Conservation (phyloP, 2,113 vertebrate species). For the Ciconia maguari region DNA sequence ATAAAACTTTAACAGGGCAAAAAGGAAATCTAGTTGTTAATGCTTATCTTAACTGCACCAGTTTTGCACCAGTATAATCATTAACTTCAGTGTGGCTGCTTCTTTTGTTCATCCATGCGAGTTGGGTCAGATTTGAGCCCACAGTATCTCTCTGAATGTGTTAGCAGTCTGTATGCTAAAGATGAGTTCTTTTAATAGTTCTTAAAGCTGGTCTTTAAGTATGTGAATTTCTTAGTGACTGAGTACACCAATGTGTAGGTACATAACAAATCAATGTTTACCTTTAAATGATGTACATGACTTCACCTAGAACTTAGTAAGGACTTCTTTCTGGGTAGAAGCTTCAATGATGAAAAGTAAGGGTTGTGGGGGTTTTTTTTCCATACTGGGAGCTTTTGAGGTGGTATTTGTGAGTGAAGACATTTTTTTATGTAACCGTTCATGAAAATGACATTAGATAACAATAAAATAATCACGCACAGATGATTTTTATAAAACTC, state of each 20-base stretch:
- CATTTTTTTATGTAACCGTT: background rate
- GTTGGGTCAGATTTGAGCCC: background rate
- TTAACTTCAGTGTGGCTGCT: background rate
- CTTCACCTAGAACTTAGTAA: background rate
- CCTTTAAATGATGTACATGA: background rate
- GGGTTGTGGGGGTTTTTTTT: fast-evolving
- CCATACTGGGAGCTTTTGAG: background rate
- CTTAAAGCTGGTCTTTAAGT: background rate
- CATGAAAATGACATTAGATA: background rate
- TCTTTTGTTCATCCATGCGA: background rate
- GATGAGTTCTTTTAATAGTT: background rate
- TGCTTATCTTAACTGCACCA: background rate
- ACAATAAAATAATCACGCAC: background rate
- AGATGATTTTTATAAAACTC: background rate
- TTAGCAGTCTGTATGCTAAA: background rate
- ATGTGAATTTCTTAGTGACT: background rate
- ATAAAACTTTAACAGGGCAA: background rate
- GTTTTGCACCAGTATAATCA: background rate
- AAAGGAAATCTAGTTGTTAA: background rate
- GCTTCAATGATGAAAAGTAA: background rate
- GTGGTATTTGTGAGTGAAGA: background rate
- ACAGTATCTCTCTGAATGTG: fast-evolving
- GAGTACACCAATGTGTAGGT: background rate
- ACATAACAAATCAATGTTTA: background rate
- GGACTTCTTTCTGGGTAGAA: background rate